Conservation (phyloP, 2,888 invertebrate genomes). For the Phyllotreta cruciferae region DNA sequence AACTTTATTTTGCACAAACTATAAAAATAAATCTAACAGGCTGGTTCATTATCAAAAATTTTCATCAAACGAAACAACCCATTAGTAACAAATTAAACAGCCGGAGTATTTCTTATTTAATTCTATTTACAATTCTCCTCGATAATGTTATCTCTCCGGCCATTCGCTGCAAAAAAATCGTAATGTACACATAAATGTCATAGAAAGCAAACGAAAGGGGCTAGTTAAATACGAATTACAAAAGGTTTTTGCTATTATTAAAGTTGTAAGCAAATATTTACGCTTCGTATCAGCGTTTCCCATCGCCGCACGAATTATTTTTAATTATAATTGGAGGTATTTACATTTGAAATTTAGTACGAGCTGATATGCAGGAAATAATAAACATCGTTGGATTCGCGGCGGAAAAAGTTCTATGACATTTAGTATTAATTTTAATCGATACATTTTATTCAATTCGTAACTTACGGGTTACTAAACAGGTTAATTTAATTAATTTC, state of each 20-base stretch:
- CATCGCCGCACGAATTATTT: not conserved
- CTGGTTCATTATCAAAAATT: too few species aligned
- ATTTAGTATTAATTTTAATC: slow-evolving; percentile 3
- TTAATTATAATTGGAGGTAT: not conserved
- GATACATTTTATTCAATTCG: not conserved
- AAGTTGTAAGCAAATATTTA: slow-evolving; percentile 5
- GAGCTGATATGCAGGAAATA: not conserved
- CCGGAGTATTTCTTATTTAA: too few species aligned
- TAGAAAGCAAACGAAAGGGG: not conserved
- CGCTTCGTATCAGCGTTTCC: not conserved
- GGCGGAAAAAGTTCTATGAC: not conserved
- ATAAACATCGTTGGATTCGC: not conserved
- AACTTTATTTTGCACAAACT: too few species aligned
- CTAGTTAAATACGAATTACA: not conserved
- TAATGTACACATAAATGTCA: too few species aligned
- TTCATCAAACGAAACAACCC: too few species aligned
- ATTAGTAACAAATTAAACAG: too few species aligned
- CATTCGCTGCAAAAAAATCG: too few species aligned
- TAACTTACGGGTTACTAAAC: not conserved
- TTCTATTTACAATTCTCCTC: too few species aligned
- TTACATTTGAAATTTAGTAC: not conserved
- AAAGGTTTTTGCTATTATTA: not conserved
- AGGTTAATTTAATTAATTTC: too few species aligned
- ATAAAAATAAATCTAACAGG: too few species aligned
- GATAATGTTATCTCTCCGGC: too few species aligned